A percentile compares a stretch with the other conserved stretches of the same genome.
These are phyloP conservation scores for Parelbella ahira DNA, from an alignment of 2,888 invertebrate genomes.

Conservation along the genomic window DNA sequence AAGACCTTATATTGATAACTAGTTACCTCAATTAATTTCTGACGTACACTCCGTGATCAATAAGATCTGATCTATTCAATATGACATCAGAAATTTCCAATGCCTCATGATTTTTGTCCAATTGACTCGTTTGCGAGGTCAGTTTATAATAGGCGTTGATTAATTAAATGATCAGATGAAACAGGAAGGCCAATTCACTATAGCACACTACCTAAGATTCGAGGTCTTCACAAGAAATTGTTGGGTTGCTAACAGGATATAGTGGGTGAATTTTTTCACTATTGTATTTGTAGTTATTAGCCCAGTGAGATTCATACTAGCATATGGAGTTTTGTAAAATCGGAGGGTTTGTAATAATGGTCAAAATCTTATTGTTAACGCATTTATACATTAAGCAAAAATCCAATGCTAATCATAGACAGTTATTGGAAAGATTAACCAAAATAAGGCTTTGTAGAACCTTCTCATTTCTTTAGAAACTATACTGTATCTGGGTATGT, in stretches of 20 bases:
- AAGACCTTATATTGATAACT: slow-evolving; percentile 10
- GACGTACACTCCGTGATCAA: slow-evolving; percentile 12
- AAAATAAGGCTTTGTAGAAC: slow-evolving; percentile 5
- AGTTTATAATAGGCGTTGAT: slow-evolving; percentile 32
- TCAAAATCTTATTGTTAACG: too few species aligned
- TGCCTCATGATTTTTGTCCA: slow-evolving; percentile 29
- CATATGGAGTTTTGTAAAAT: too few species aligned
- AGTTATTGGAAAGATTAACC: too few species aligned
- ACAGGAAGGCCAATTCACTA: slow-evolving; percentile 29
- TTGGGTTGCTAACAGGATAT: too few species aligned
- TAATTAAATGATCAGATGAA: slow-evolving; percentile 30
- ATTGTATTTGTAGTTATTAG: too few species aligned
- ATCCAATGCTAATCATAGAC: too few species aligned
- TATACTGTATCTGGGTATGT: slow-evolving; percentile 29
- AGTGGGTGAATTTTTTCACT: too few species aligned
- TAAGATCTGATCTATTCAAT: slow-evolving; percentile 11
- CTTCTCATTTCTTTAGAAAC: slow-evolving; percentile 14
- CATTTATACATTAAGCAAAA: too few species aligned
- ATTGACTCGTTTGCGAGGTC: slow-evolving; percentile 31
- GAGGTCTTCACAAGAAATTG: too few species aligned
- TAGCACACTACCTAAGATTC: too few species aligned
- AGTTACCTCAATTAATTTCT: slow-evolving; percentile 7
- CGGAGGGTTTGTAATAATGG: too few species aligned
- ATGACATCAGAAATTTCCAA: slow-evolving; percentile 15
- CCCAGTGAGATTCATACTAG: too few species aligned